phyloP scores from a whole-genome alignment of 2,797 vertebrate species.

The Alfaro cultratus region DNA sequence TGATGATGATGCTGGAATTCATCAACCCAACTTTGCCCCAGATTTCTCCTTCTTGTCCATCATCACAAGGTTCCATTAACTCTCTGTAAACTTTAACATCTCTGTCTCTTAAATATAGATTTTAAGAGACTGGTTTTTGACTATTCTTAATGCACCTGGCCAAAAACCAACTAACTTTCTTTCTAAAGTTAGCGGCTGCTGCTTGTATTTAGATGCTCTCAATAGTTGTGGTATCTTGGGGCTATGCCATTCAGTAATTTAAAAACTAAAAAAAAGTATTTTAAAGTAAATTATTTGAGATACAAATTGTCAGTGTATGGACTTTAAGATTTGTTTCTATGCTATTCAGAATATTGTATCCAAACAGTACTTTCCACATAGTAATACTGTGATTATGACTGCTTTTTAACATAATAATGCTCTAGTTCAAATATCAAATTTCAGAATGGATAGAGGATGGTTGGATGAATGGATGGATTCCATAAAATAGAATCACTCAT shows the following conservation, averaged over 20 bases:
- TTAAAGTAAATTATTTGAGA: not conserved
- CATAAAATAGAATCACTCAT: not conserved
- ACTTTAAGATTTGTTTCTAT: not conserved
- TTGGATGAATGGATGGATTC: not conserved
- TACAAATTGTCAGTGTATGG: not conserved
- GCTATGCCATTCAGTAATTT: not conserved
- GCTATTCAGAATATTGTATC: not conserved
- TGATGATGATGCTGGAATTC: not conserved
- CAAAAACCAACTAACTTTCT: not conserved
- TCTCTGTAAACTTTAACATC: not conserved
- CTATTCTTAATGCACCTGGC: not conserved
- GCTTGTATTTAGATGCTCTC: too few species aligned
- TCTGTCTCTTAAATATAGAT: not conserved
- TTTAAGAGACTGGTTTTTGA: not conserved
- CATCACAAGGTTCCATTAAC: not conserved
- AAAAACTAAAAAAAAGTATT: not conserved
- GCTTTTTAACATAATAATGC: not conserved
- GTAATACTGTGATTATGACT: not conserved
- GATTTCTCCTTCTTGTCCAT: not conserved
- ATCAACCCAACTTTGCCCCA: not conserved
- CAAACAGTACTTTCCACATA: not conserved
- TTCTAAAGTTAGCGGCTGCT: too few species aligned
- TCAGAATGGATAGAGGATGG: not conserved
- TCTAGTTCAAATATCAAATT: not conserved
- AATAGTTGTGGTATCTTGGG: not conserved